Conservation (phyloP, 2,797 vertebrate species). For the Sebastes dallii region DNA sequence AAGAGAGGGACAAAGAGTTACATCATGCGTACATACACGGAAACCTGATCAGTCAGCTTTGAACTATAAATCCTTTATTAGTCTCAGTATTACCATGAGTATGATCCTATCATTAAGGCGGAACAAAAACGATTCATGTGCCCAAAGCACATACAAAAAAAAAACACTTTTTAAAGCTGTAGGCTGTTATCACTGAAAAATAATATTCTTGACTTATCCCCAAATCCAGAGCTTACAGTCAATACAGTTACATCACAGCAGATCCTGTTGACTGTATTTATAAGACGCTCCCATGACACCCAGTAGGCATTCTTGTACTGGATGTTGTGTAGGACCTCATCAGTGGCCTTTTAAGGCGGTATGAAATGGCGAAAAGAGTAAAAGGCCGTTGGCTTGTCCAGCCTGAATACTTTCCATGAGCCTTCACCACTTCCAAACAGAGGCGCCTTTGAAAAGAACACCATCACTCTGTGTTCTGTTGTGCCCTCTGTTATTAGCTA, state of each 20-base stretch:
- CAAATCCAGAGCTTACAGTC: constrained; percentile 46
- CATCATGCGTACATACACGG: not conserved
- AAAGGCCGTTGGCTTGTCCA: constrained; percentile 32
- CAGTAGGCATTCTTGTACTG: constrained; percentile 16
- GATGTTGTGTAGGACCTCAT: constrained; percentile 23
- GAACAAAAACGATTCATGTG: constrained; percentile 15
- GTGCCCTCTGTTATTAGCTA: constrained; percentile 16
- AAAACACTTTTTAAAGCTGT: not conserved
- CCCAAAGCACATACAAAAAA: not conserved
- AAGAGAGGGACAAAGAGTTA: constrained; percentile 19
- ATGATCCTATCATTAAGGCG: not conserved
- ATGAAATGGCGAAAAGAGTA: constrained; percentile 43
- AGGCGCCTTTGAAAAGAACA: constrained; percentile 54
- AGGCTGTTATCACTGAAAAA: constrained; percentile 13
- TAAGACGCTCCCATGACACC: constrained; percentile 18
- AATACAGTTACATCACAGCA: constrained; percentile 55
- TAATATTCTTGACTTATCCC: constrained; percentile 29
- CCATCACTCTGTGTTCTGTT: constrained; percentile 26
- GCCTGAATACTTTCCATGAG: constrained; percentile 65
- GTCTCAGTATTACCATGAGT: not conserved
- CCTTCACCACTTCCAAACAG: constrained; percentile 58
- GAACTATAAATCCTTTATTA: constrained; percentile 20
- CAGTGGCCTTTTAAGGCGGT: constrained; percentile 51
- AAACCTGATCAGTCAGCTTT: constrained; percentile 11
- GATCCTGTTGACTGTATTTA: constrained; percentile 48